Evolutionary conservation across 1,140 invertebrate genomes (phyloP).

Genomic region (Drosophila lini): DNA sequence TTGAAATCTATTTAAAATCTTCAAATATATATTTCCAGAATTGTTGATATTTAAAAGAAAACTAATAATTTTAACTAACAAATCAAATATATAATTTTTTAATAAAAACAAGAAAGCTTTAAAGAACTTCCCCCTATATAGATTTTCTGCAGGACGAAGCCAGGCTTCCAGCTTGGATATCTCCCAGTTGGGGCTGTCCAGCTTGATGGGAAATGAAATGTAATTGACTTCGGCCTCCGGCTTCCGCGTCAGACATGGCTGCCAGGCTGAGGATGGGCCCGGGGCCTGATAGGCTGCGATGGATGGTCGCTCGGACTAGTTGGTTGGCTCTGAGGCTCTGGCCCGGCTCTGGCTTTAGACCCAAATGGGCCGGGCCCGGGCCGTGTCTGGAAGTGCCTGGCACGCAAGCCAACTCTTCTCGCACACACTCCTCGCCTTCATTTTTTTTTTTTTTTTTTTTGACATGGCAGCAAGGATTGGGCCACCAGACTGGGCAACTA

Average conservation of each 20-base stretch:
- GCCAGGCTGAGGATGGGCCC: conserved; percentile 8
- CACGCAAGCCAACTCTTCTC: conserved; percentile 58
- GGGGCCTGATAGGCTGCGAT: conserved; percentile 62
- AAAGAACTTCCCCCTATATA: not conserved
- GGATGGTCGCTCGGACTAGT: conserved; percentile 75
- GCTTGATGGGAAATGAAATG: conserved; percentile 25
- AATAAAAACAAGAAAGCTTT: not conserved
- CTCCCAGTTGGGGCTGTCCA: conserved; percentile 41
- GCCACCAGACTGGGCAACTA: conserved; percentile 74
- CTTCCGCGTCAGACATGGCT: conserved; percentile 28
- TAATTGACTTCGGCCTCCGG: conserved; percentile 40
- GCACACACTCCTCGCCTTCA: conserved; percentile 8
- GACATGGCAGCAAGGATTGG: conserved; percentile 64
- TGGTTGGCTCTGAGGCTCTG: conserved; percentile 34
- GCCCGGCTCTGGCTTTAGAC: conserved; percentile 1
- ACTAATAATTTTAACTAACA: too few species aligned
- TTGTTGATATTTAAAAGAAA: too few species aligned
- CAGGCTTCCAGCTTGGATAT: too few species aligned
- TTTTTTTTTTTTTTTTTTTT: conserved; percentile 53
- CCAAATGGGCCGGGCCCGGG: conserved; percentile 49
- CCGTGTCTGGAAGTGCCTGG: conserved; percentile 73
- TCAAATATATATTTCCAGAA: too few species aligned
- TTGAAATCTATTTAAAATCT: too few species aligned
- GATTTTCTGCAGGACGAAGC: not conserved
- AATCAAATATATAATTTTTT: too few species aligned